phyloP scores from a whole-genome alignment of 2,888 invertebrate species.

The Leucophenga maculata region DNA sequence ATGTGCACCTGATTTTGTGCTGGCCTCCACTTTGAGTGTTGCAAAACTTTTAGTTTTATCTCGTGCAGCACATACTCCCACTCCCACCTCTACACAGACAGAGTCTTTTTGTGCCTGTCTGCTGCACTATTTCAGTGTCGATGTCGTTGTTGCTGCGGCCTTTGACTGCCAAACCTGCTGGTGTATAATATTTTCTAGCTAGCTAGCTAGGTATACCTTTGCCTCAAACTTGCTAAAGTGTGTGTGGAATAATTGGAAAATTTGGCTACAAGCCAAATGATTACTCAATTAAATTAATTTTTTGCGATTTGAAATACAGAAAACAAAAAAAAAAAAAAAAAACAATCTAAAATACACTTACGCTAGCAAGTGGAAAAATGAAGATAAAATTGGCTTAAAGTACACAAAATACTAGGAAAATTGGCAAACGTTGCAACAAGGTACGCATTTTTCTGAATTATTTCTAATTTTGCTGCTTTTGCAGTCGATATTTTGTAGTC shows the following conservation, averaged over 20 bases:
- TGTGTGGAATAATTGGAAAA: constrained; percentile 23
- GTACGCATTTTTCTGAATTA: constrained; percentile 3
- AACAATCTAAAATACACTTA: not conserved
- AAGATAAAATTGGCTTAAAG: constrained; percentile 21
- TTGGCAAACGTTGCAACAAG: not conserved
- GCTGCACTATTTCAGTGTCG: not conserved
- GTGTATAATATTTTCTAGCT: constrained; percentile 20
- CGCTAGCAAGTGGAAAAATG: constrained; percentile 12
- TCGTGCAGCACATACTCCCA: not conserved
- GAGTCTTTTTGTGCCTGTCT: no score
- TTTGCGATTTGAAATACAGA: not conserved
- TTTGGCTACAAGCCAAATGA: constrained; percentile 20
- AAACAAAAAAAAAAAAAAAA: not conserved
- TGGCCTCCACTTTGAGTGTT: constrained; percentile 34
- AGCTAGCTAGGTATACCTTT: constrained; percentile 24
- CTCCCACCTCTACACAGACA: no score
- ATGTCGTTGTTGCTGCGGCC: not conserved
- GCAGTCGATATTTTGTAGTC: not conserved
- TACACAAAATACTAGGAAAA: not conserved
- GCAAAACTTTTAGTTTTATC: constrained; percentile 15
- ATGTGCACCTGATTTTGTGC: constrained; percentile 26
- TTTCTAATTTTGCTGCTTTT: not conserved
- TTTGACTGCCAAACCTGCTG: constrained; percentile 6
- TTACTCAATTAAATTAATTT: constrained; percentile 36
- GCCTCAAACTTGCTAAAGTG: constrained; percentile 29